These are phyloP conservation scores for Limnodromus scolopaceus DNA, from an alignment of 2,797 vertebrate species.

Conservation along the genomic window DNA sequence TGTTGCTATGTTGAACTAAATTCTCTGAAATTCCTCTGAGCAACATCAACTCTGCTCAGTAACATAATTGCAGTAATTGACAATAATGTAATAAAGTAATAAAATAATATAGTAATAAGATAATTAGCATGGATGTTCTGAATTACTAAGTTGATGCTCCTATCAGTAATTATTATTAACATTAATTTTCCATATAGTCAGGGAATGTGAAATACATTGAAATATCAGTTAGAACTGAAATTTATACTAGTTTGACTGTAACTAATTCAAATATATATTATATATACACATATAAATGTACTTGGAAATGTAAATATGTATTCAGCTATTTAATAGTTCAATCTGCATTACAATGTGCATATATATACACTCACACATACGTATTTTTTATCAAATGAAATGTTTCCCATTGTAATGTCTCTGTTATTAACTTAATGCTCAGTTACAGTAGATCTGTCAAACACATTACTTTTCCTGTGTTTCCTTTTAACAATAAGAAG, in stretches of 20 bases:
- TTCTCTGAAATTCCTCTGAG: neutral
- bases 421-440: neutral
- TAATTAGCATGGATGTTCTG: neutral
- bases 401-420: neutral
- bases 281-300: neutral
- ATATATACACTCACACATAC: neutral
- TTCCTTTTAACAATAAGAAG: neutral
- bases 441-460: neutral
- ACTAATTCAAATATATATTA: neutral
- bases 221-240: neutral
- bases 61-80: conserved; percentile 6
- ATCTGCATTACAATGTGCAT: neutral
- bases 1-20: neutral
- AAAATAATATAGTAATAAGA: neutral
- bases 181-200: neutral
- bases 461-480: neutral
- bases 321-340: neutral
- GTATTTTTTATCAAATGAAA: neutral
- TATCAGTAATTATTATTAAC: neutral
- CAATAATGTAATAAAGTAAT: conserved; percentile 9
- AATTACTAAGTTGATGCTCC: neutral
- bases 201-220: neutral
- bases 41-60: neutral
- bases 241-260: neutral
- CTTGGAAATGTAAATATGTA: neutral